Evolutionary conservation across 37 sponge, comb jelly and placozoan genomes (phyloP), one percentile per base, ranked within the genome.

Genomic region (Chondrilla cf. caribensis): DNA sequence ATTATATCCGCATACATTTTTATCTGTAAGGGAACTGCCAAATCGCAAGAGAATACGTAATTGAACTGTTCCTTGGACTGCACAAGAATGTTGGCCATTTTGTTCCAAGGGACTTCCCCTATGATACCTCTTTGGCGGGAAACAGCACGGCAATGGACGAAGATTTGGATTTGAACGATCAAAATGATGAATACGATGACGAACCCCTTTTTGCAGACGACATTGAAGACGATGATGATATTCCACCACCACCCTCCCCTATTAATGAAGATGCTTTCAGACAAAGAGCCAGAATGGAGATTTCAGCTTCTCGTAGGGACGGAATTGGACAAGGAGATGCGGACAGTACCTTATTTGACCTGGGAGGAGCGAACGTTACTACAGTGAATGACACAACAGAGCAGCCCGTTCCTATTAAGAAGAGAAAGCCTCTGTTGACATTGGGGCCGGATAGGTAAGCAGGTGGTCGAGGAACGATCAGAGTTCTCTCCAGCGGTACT

Each of bases 141-240:
- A 39, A 37, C 40, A 41, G 76, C 41, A 38, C 8, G 18, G 21
- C n/a, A 4, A 67, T 67, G 51, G 41, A 72, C 8, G 75, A 21
- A 26, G 66, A 64, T 21, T 2, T 51, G 70, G 39, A 35, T 41
- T 4, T 35, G 29, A 67, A 58, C 55, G 21, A 11, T 55, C 75
- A 79, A 0, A 15, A 47, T 24, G 85, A 82, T 28, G 93, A 58
- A 0, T 39, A 62, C 22, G 86, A 71, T 17, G 89, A 88, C 33
- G 93, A 93, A 35, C 93, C 93, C 9, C 82, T 93, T 44, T 93
- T 93, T 89, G 90, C 90, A 38, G 93, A 93, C 60, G 92, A 91
- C 60, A 43, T 91, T 18, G 84, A 86, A 17, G 85, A 66, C 25
- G 58, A 80, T 24, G 89, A 88, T 25, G 89, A 93, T 70, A 55